A percentile compares a stretch with the other conserved stretches of the same genome.
Conservation (phyloP, 2,888 invertebrate genomes). For the Periphyllus acericola region DNA sequence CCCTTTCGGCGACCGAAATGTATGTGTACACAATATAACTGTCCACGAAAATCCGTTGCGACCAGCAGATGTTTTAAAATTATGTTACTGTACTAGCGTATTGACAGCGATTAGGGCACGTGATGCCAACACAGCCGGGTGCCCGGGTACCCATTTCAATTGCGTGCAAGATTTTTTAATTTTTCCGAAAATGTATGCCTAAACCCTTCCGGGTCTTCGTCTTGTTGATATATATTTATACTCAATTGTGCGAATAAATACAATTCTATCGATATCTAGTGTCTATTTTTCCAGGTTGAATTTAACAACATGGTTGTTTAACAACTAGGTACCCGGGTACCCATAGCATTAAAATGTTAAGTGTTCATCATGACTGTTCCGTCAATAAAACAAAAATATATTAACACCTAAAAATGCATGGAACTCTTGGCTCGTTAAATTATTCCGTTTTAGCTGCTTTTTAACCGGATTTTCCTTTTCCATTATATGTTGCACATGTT, state of each 20-base stretch:
- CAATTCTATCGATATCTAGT: slow-evolving; percentile 12
- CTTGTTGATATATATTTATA: background rate
- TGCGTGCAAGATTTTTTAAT: slow-evolving; percentile 4
- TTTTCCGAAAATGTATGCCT: background rate
- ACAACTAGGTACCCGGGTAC: background rate
- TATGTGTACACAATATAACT: too few species aligned
- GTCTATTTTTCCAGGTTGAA: background rate
- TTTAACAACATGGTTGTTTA: slow-evolving; percentile 8
- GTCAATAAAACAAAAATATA: slow-evolving; percentile 1
- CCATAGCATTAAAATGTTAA: slow-evolving; percentile 2
- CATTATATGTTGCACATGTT: slow-evolving; percentile 12
- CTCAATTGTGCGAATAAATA: slow-evolving; percentile 1
- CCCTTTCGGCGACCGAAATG: background rate
- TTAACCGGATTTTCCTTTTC: background rate
- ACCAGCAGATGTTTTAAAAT: too few species aligned
- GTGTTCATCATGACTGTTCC: background rate
- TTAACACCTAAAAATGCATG: slow-evolving; percentile 20
- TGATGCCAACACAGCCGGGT: too few species aligned
- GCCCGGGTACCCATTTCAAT: slow-evolving; percentile 15
- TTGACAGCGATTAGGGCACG: too few species aligned
- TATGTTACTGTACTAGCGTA: too few species aligned
- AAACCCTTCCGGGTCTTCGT: background rate
- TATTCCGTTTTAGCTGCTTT: slow-evolving; percentile 11
- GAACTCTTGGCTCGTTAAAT: slow-evolving; percentile 6
- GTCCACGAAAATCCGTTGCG: background rate